Base-by-base conservation (phyloP, 1,140 invertebrate genomes). In the Sitobion miscanthi region DNA sequence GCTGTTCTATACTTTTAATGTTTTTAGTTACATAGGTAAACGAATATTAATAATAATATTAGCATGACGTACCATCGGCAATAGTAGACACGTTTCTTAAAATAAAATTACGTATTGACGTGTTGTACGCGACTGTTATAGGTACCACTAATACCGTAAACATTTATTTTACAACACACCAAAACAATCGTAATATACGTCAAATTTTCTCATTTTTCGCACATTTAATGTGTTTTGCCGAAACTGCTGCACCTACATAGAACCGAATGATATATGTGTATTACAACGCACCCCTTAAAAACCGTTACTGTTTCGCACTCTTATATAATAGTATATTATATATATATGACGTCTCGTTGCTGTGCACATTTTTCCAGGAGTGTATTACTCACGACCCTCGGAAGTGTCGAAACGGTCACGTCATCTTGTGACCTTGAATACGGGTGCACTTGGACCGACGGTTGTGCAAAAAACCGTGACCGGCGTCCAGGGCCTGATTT, bases 401-500 rank as follows among this genome's bases (percentile, higher is more conserved):
- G n/a, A 77, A n/a, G 62, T 77, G 62, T 77, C 30, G 62, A 77
- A n/a, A 77, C 14, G n/a, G 30, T n/a, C 62, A 1, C 14, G 62
- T 77, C 62, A 77, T 77, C n/a, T 6, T 77, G n/a, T n/a, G 62
- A 77, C n/a, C 62, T 77, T 77, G 62, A 77, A 77, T 77, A n/a
- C 14, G 5, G n/a, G 62, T 4, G 14, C 30, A 77, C n/a, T 77
- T n/a, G 30, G 30, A n/a, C 62, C 30, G 4, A 77, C 1, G 14
- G n/a, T n/a, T n/a, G 62, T 77, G 30, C n/a, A 77, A 35, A 77
- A 69, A n/a, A 6, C 62, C 30, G 62, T 77, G n/a, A 77, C 62
- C 30, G 14, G 11, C 0, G 62, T 77, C 14, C n/a, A 35, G 62
- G 14, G 62, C 14, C 14, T 77, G n/a, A 77, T n/a, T 35, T 77